These are phyloP conservation scores for Mustelus asterias DNA, from an alignment of 2,113 vertebrate genomes.

Conservation along the genomic window DNA sequence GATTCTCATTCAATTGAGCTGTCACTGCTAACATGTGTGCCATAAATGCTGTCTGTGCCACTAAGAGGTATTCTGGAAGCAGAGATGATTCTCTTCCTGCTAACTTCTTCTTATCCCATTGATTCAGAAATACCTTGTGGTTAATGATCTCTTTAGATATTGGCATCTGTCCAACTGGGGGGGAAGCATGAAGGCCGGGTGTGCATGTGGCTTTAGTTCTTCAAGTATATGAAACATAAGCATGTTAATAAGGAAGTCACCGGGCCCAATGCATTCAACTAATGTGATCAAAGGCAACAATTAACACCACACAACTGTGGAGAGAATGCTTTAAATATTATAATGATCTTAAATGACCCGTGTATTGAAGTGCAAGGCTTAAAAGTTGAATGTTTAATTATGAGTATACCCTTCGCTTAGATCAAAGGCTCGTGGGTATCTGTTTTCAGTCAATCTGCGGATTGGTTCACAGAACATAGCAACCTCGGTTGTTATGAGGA, in stretches of 20 bases:
- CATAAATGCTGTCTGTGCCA: neutral
- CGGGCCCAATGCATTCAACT: neutral
- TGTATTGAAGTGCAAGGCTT: neutral
- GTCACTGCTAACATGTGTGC: neutral
- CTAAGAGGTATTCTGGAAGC: neutral
- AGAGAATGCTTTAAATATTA: neutral
- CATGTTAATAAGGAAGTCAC: neutral
- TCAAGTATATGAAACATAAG: neutral
- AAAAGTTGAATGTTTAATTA: neutral
- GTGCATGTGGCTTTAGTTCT: neutral
- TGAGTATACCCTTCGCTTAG: neutral
- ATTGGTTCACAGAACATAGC: neutral
- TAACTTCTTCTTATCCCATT: neutral
- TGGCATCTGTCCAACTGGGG: neutral
- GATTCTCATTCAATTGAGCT: neutral
- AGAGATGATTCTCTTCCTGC: too few relatives aligned
- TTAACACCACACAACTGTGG: neutral
- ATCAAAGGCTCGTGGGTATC: neutral
- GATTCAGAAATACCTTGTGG: neutral
- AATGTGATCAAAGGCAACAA: neutral
- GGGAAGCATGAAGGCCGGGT: neutral
- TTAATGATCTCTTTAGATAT: neutral
- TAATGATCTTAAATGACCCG: neutral
- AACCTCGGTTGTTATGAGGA: neutral
- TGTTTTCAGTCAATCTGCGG: neutral